Evolutionary conservation across 1,140 invertebrate species (phyloP), one percentile per base, ranked within the genome.

Genomic region (Sitophilus oryzae): DNA sequence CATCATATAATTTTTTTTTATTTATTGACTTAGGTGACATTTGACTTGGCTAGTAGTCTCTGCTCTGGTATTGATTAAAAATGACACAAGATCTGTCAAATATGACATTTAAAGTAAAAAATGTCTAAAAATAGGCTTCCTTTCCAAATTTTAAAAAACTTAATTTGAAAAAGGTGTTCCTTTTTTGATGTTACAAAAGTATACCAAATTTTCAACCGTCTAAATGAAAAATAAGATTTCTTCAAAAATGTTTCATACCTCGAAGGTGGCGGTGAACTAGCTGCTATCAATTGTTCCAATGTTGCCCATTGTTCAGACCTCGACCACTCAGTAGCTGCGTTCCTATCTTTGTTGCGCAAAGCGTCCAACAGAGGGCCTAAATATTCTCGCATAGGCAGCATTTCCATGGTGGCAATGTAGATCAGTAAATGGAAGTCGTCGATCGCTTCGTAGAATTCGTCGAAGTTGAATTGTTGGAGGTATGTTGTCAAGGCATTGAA

Each of bases 381-480:
- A 54, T 83, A 81, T 36, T 91, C 85, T 75, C 85, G 68, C 63
- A 79, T 74, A 15, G 90, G 89, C 40, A 94, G 69, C 78, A 93
- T 88, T 60, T 96, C 92, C 85, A 94, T 93, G 22, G 83, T 88
- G 44, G 88, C 83, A 61, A 98, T 82, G 75, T 88, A 98, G 25
- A 96, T 68, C 47, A 98, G 76, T 55, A 96, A 79, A 78, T 98
- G 94, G 70, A 98, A 93, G 76, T 98, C 94, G 4, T 87, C 88
- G 68, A 90, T 82, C 47, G 91, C 89, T 66, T 59, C 65, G 15
- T 66, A 64, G 45, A 72, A 72, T 56, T 72, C 66, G 41, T 62
- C 59, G 3, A 62, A 59, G 1, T 53, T 41, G 44, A 70, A 70
- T 69, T 89, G 89, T 38, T 84, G 81, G 66, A 94, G 77, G 68